Conservation (phyloP, 1,140 invertebrate genomes). For the Ooceraea biroi region DNA sequence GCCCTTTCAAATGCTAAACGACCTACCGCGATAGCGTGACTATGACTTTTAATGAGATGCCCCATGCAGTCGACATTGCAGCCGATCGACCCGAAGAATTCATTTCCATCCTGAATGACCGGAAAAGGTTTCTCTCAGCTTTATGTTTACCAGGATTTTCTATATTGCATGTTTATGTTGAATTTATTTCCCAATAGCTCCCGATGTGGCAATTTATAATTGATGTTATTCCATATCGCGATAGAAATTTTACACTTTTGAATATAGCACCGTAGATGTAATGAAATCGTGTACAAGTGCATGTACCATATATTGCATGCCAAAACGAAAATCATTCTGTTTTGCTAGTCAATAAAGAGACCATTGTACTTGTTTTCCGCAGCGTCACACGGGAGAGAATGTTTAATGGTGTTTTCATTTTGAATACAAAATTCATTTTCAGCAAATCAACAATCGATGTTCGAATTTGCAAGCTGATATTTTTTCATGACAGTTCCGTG, state of each 20-base stretch:
- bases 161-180: background rate
- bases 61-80: background rate
- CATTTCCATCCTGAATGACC: background rate
- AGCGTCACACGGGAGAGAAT: background rate
- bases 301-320: too few relatives aligned
- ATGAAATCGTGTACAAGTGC: slow-evolving; percentile 1
- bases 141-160: background rate
- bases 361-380: background rate
- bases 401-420: slow-evolving; percentile 5
- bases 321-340: slow-evolving; percentile 14
- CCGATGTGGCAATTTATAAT: slow-evolving; percentile 2
- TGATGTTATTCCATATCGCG: background rate
- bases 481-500: background rate
- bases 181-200: background rate
- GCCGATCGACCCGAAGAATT: background rate
- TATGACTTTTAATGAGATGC: slow-evolving; percentile 6
- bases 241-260: background rate
- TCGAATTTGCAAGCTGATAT: background rate
- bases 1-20: slow-evolving; percentile 39
- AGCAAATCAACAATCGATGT: background rate
- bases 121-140: background rate
- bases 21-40: background rate
- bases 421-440: background rate
- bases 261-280: background rate
- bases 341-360: slow-evolving; percentile 11